Conservation (phyloP, 2,888 invertebrate species). For the Acronicta psi region DNA sequence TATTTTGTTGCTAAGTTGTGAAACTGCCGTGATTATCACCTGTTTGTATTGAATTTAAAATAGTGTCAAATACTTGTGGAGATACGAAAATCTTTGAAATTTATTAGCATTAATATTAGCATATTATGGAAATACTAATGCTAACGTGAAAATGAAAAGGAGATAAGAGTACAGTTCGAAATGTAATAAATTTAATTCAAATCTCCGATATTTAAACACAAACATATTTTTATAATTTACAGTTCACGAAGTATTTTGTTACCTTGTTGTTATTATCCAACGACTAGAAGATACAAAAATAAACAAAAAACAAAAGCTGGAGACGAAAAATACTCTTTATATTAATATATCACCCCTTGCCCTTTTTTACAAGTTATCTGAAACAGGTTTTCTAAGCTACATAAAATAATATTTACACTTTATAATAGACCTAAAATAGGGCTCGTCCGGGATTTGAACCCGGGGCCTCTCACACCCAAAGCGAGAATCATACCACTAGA, state of each 20-base stretch:
- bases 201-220: too few relatives aligned
- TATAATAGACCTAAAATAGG: slow-evolving; percentile 55
- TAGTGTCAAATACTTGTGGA: slow-evolving; percentile 48
- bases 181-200: slow-evolving; percentile 29
- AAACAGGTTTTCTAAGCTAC: too few relatives aligned
- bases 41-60: slow-evolving; percentile 48
- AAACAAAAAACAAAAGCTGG: too few relatives aligned
- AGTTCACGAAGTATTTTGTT: too few relatives aligned
- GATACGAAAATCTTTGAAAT: slow-evolving; percentile 40
- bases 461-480: slow-evolving; percentile 85
- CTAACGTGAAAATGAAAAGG: slow-evolving; percentile 40
- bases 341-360: too few relatives aligned
- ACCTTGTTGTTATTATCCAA: too few relatives aligned
- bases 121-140: slow-evolving; percentile 38
- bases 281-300: too few relatives aligned
- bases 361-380: too few relatives aligned
- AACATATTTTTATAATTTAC: too few relatives aligned
- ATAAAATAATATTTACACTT: too few relatives aligned
- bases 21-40: slow-evolving; percentile 45
- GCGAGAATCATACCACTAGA: slow-evolving; percentile 83
- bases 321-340: too few relatives aligned
- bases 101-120: slow-evolving; percentile 49
- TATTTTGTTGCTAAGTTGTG: slow-evolving; percentile 50
- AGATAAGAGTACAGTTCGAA: not conserved
- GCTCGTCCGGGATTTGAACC: slow-evolving; percentile 85